Evolutionary conservation across 2,888 invertebrate genomes (phyloP).

Genomic region (Temnothorax unifasciatus): DNA sequence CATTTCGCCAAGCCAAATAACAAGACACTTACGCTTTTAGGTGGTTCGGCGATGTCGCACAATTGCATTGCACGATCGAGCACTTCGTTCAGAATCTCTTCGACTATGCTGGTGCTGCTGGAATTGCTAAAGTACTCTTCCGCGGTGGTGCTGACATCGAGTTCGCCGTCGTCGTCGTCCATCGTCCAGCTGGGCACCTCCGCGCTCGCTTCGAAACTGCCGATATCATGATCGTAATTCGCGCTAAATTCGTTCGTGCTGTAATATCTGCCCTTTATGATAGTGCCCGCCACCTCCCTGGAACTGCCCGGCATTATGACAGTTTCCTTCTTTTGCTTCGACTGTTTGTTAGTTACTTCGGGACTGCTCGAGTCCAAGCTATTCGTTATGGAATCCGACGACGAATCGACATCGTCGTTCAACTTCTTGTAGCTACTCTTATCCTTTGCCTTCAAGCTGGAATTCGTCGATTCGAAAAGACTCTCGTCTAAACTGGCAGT

Average conservation of each 20-base stretch:
- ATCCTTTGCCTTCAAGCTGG: slow-evolving; percentile 79
- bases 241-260: slow-evolving; percentile 83
- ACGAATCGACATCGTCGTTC: slow-evolving; percentile 82
- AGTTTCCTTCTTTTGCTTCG: slow-evolving; percentile 77
- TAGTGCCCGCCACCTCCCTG: slow-evolving; percentile 83
- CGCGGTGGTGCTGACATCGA: slow-evolving; percentile 89
- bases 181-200: slow-evolving; percentile 88
- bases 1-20: neutral
- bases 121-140: slow-evolving; percentile 90
- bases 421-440: slow-evolving; percentile 83
- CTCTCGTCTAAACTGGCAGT: slow-evolving; percentile 84
- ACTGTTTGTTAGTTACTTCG: slow-evolving; percentile 77
- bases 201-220: slow-evolving; percentile 85
- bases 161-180: slow-evolving; percentile 86
- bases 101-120: slow-evolving; percentile 86
- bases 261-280: slow-evolving; percentile 83
- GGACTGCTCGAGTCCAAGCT: slow-evolving; percentile 84
- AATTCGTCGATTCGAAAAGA: slow-evolving; percentile 81
- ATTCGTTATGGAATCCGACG: slow-evolving; percentile 83
- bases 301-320: slow-evolving; percentile 79
- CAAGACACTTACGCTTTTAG: slow-evolving; percentile 75
- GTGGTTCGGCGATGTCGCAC: slow-evolving; percentile 79
- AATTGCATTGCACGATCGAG: slow-evolving; percentile 87
- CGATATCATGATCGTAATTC: slow-evolving; percentile 83
- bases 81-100: slow-evolving; percentile 88